phyloP scores from a whole-genome alignment of 2,888 invertebrate species.

The Hirtodrosophila alboralis region DNA sequence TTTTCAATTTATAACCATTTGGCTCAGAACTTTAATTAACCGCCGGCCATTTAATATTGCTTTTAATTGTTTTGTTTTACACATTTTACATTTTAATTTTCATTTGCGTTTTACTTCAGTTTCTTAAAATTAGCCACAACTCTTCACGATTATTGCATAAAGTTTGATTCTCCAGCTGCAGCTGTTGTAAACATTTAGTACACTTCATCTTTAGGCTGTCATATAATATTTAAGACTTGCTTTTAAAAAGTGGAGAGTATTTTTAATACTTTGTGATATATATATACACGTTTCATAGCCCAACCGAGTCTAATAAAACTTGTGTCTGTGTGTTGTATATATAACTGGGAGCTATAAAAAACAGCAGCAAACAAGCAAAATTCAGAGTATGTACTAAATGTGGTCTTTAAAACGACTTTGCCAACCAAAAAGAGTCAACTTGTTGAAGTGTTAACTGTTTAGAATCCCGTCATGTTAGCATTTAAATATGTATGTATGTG shows the following conservation, averaged over 20 bases:
- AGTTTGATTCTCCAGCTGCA: conserved; percentile 1
- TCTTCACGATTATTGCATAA: conserved; percentile 7
- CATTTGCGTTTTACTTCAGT: conserved; percentile 15
- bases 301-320: conserved; percentile 55
- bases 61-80: conserved; percentile 30
- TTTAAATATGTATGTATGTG: too few relatives aligned
- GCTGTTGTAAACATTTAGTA: conserved; percentile 10
- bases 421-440: too few relatives aligned
- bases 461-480: too few relatives aligned
- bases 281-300: conserved; percentile 43
- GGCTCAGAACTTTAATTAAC: conserved; percentile 31
- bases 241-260: conserved; percentile 4
- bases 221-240: conserved; percentile 31
- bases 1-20: conserved; percentile 32
- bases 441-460: too few relatives aligned
- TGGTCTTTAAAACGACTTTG: conserved; percentile 21
- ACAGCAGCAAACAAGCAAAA: conserved; percentile 11
- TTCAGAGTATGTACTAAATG: conserved; percentile 17
- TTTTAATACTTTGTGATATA: conserved; percentile 17
- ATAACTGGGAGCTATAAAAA: conserved; percentile 52
- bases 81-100: background rate
- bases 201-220: conserved; percentile 16
- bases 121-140: conserved; percentile 18
- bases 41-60: conserved; percentile 2
- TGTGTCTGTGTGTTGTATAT: conserved; percentile 21